Base-by-base conservation (phyloP, 2,888 invertebrate genomes). In the Xestoiulus laeticollis region DNA sequence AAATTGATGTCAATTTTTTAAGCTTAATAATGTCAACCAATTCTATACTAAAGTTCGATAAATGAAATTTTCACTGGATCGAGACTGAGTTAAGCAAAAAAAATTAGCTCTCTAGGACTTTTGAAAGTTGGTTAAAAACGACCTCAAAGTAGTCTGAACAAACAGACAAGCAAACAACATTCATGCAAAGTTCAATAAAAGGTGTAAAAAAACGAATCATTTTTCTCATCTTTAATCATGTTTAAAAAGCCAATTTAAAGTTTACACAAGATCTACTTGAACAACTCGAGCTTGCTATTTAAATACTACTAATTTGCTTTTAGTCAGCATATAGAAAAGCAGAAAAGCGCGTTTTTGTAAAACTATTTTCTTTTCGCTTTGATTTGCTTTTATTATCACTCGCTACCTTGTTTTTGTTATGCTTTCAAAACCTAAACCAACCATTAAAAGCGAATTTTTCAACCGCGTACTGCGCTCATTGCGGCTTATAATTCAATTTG, bases 401-500 rank as follows among this genome's bases (percentile, higher is more conserved):
- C 22, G 19, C 59, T 22, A 38, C 14, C 30, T 68, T 78, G 78
- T 78, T 78, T 78, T 78, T 78, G 8, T 78, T 26, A 14, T 78
- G 12, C 30, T 30, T 30, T 30, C 78, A 78, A 30, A n/a, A 78
- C 78, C 14, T 22, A 68, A 19, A 78, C 26, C 78, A 26, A 12
- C 12, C 68, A 26, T 68, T 68, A 68, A 26, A 68, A 26, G 68
- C 26, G 26, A 22, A 78, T 78, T 78, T 78, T 78, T 30, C 78
- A 3, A 68, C 26, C 78, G 78, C 30, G 1, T 3, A 4, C 22
- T 16, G 22, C 78, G 30, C 22, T 78, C 12, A 26, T 26, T 78
- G 78, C 78, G 14, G 78, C 78, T 78, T 78, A 78, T 78, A 78
- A 78, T 78, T 78, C 78, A 78, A 78, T 78, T 78, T 78, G 0